phyloP scores from a whole-genome alignment of 2,113 vertebrate genomes.

The Varanus salvator region DNA sequence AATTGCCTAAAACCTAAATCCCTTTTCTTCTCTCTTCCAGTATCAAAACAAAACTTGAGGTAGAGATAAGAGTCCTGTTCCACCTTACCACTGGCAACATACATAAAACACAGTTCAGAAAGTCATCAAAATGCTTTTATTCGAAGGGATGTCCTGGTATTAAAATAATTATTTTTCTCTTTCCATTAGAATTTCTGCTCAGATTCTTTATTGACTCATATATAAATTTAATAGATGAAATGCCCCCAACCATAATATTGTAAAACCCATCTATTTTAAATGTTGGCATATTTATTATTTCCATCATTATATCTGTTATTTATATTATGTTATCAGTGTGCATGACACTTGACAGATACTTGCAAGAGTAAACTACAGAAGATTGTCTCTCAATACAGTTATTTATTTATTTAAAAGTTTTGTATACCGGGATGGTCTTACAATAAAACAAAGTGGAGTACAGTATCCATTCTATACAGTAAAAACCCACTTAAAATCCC shows the following conservation, averaged over 20 bases:
- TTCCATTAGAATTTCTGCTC: slow-evolving; percentile 58
- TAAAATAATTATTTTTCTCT: slow-evolving; percentile 71
- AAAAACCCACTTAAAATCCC: no score
- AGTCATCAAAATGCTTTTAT: slow-evolving; percentile 72
- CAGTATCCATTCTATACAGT: no score
- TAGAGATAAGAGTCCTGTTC: slow-evolving; percentile 50
- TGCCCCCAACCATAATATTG: slow-evolving; percentile 46
- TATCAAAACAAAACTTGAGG: slow-evolving; percentile 29
- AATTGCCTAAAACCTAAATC: slow-evolving; percentile 53
- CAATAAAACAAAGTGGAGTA: no score
- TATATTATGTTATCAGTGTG: neutral
- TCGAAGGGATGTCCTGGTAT: slow-evolving; percentile 73
- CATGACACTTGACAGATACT: neutral
- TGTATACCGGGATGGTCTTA: no score
- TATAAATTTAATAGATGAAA: neutral
- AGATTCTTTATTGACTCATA: neutral
- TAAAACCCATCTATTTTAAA: slow-evolving; percentile 67
- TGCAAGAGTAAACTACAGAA: neutral
- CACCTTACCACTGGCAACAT: slow-evolving; percentile 43
- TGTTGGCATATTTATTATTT: slow-evolving; percentile 52
- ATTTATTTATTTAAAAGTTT: no score
- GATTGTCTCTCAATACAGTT: neutral
- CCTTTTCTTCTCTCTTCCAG: neutral
- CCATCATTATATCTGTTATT: neutral
- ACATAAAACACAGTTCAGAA: slow-evolving; percentile 59